These are phyloP conservation scores for Brachyptera putata DNA, from an alignment of 2,888 invertebrate genomes.

Conservation along the genomic window DNA sequence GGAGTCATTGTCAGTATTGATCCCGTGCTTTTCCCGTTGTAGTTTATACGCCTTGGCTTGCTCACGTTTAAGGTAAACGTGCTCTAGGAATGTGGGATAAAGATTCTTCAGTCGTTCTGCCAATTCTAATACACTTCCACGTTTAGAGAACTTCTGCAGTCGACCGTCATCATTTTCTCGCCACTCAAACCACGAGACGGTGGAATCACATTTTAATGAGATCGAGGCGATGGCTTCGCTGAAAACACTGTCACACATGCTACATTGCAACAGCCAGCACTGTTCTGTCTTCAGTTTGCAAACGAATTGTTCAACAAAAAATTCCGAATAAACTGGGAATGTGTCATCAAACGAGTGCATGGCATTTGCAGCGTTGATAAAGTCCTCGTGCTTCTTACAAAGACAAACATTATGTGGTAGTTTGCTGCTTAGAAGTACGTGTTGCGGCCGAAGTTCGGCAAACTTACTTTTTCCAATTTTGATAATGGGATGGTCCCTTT, in stretches of 20 bases:
- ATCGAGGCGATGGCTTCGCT: not conserved
- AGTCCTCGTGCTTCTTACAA: slow-evolving; percentile 24
- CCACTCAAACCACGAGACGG: not conserved
- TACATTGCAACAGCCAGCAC: slow-evolving; percentile 3
- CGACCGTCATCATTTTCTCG: not conserved
- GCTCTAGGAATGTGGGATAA: not conserved
- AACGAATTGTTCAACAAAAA: not conserved
- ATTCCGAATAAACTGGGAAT: slow-evolving; percentile 5
- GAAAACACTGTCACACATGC: not conserved
- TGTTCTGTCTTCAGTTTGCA: not conserved
- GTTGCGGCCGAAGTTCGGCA: slow-evolving; percentile 12
- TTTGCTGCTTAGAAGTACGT: slow-evolving; percentile 11
- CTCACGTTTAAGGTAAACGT: not conserved
- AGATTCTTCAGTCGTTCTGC: not conserved
- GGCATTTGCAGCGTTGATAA: slow-evolving; percentile 8
- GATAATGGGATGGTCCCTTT: not conserved
- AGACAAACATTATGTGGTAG: slow-evolving; percentile 26
- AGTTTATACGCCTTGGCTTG: not conserved
- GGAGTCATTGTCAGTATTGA: not conserved
- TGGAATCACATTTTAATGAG: not conserved
- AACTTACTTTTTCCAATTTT: slow-evolving; percentile 23
- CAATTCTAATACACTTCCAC: not conserved
- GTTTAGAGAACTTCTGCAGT: not conserved
- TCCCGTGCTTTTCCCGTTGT: not conserved
- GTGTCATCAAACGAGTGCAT: not conserved